These are phyloP conservation scores for Sander vitreus DNA, from an alignment of 2,113 vertebrate species.

Conservation along the genomic window DNA sequence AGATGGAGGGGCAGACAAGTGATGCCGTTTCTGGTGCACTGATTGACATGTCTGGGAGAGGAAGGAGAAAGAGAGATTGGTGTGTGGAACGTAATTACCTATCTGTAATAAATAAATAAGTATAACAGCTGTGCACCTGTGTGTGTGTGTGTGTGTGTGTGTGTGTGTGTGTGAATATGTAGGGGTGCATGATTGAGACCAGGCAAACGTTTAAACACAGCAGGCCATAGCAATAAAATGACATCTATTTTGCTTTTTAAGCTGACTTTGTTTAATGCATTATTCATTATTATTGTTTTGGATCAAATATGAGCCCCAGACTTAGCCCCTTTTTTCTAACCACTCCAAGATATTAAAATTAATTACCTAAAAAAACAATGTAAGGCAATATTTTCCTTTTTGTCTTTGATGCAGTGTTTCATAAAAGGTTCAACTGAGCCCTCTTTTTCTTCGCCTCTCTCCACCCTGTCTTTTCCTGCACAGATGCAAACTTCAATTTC, in stretches of 20 bases:
- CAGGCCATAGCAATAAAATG: background rate
- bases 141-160: constrained; percentile 14
- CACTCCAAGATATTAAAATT: constrained; percentile 27
- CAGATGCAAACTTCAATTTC: constrained; percentile 50
- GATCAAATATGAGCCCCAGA: constrained; percentile 31
- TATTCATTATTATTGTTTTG: constrained; percentile 36
- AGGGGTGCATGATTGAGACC: background rate
- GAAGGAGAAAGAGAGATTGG: constrained; percentile 20
- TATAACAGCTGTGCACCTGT: background rate
- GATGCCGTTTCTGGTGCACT: background rate
- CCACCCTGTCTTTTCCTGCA: constrained; percentile 25
- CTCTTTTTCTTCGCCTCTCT: constrained; percentile 6
- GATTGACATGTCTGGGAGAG: constrained; percentile 30
- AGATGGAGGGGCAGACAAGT: constrained; percentile 41
- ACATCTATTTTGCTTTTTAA: constrained; percentile 23
- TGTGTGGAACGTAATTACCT: constrained; percentile 4
- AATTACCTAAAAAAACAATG: constrained; percentile 48
- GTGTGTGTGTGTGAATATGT: constrained; percentile 9
- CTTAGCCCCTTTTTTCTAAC: constrained; percentile 1
- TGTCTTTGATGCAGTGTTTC: constrained; percentile 43
- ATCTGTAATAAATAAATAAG: constrained; percentile 22
- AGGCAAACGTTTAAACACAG: background rate
- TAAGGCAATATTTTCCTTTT: constrained; percentile 22
- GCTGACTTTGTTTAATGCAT: constrained; percentile 30
- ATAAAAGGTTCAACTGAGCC: constrained; percentile 33